Base-by-base conservation (phyloP, 1,140 invertebrate genomes). In the honey bee (Apis mellifera) region DNA sequence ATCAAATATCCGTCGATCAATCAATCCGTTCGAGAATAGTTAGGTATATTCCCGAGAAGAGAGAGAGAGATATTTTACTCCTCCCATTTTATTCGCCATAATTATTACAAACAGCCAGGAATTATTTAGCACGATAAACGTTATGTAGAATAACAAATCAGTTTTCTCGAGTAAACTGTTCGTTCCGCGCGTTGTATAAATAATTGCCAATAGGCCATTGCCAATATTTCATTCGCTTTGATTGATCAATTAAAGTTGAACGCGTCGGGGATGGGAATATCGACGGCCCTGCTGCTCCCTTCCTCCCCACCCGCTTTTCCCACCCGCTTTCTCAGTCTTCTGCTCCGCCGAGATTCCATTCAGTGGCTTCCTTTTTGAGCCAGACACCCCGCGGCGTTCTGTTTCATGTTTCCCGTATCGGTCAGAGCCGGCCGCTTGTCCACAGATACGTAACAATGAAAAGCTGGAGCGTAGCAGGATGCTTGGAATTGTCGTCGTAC, bases 371-470 rank as follows among this genome's bases (percentile, higher is more conserved):
- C 81, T 82, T 82, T 82, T 78, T 55, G 19, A 62, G 66, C 12
- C 81, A 82, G 81, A 82, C 81, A 78, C 81, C 81, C 81, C 65
- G 81, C 50, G 66, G 81, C 75, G 75, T 57, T 64, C 81, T 70
- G 81, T 82, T 82, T 71, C 75, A 23, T 32, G 74, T 78, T 78
- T 78, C 66, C 81, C 74, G 75, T 82, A 82, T 82, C 81, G 81
- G 80, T 55, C 54, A 52, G 79, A 54, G 32, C 59, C 65, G 42
- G 17, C 8, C 76, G 23, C 54, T 55, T 65, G 73, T 65, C 76
- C 48, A 66, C 76, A 79, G 79, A 73, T 59, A 72, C 77, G 64
- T 54, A 71, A 79, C 82, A 83, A 83, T 79, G 82, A 65, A 59
- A 73, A 57, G 21, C 60, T 64, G 82, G 26, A 68, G 73, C 77